Evolutionary conservation across 2,888 invertebrate genomes (phyloP).

Genomic region (Aplocera efformata): DNA sequence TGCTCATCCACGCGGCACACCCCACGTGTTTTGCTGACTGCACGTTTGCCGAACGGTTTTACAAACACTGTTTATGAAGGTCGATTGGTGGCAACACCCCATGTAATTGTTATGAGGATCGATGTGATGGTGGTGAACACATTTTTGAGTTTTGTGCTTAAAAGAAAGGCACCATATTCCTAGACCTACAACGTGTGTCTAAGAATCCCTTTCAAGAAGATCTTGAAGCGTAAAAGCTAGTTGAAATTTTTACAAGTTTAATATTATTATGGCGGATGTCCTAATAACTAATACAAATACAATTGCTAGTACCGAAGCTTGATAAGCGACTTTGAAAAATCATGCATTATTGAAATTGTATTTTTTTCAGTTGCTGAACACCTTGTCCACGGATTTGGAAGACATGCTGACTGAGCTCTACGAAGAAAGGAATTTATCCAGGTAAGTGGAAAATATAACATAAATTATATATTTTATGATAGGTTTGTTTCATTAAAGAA

Average conservation of each 20-base stretch:
- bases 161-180: too few species aligned
- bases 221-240: too few species aligned
- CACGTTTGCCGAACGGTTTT: conserved; percentile 41
- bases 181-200: too few species aligned
- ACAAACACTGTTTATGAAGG: conserved; percentile 27
- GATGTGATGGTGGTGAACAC: conserved; percentile 1
- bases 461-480: too few species aligned
- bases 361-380: conserved; percentile 87
- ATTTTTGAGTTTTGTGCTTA: too few species aligned
- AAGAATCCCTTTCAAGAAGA: too few species aligned
- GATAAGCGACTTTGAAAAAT: neutral
- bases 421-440: conserved; percentile 75
- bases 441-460: conserved; percentile 35
- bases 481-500: too few species aligned
- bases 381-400: conserved; percentile 91
- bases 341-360: conserved; percentile 16
- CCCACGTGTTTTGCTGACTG: conserved; percentile 62
- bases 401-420: conserved; percentile 92
- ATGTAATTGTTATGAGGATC: conserved; percentile 17
- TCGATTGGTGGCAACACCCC: conserved; percentile 26
- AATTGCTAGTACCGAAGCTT: too few species aligned
- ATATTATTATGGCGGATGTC: too few species aligned
- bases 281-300: too few species aligned
- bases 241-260: too few species aligned
- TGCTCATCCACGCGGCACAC: conserved; percentile 52